A percentile compares a stretch with the other conserved stretches of the same genome.
phyloP scores from a whole-genome alignment of 2,113 vertebrate species.

The Oxyruncus cristatus region DNA sequence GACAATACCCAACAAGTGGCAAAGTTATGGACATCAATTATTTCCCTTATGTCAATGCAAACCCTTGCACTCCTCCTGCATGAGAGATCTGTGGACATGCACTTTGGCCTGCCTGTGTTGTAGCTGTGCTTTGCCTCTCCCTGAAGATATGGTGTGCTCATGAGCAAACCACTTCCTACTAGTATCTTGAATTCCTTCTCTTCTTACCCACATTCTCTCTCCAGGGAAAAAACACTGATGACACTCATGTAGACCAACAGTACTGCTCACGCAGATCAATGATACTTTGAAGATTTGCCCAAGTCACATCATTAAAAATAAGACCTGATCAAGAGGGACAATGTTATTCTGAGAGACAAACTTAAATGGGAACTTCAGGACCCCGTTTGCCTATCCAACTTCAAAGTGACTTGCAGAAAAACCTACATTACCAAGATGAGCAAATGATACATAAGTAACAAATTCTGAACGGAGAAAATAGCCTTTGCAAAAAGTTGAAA shows the following conservation, averaged over 20 bases:
- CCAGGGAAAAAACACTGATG: not conserved
- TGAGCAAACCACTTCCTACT: not conserved
- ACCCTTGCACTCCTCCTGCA: not conserved
- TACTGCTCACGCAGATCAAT: not conserved
- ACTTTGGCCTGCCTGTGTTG: not conserved
- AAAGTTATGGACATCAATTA: not conserved
- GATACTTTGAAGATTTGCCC: not conserved
- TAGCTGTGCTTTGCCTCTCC: not conserved
- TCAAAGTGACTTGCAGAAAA: not conserved
- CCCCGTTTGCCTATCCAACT: not conserved
- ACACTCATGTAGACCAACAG: not conserved
- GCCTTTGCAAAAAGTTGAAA: not conserved
- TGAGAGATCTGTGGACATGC: not conserved
- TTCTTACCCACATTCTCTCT: not conserved
- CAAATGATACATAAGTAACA: not conserved
- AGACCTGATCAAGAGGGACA: not conserved
- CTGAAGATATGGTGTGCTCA: fast-evolving
- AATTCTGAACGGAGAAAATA: not conserved
- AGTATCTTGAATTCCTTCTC: not conserved
- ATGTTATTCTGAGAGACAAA: not conserved
- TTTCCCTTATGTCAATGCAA: not conserved
- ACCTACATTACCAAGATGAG: not conserved
- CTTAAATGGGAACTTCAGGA: not conserved
- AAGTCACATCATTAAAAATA: not conserved
- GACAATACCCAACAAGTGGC: not conserved